Conservation (phyloP, 2,113 vertebrate species). For the Xyliphius kryptos region DNA sequence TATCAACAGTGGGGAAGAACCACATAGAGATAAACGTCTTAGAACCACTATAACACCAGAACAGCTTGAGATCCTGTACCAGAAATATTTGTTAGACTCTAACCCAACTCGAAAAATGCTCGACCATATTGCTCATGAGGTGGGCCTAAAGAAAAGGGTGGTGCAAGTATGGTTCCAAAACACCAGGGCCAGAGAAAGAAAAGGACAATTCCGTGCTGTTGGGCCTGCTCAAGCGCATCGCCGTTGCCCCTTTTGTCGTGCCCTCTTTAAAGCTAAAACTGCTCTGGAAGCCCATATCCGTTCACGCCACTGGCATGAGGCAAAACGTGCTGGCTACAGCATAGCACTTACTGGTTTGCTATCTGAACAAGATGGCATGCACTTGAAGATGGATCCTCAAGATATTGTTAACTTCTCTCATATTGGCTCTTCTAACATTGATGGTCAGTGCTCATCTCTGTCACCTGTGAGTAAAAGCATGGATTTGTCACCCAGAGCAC, state of each 20-base stretch:
- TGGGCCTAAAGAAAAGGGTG: slow-evolving; percentile 95
- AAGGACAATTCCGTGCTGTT: slow-evolving; percentile 94
- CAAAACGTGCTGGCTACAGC: slow-evolving; percentile 96
- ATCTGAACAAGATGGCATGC: slow-evolving; percentile 82
- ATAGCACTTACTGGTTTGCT: slow-evolving; percentile 83
- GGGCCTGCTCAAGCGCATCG: slow-evolving; percentile 94
- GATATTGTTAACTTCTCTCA: slow-evolving; percentile 81
- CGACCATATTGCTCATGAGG: slow-evolving; percentile 97
- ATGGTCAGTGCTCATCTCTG: slow-evolving; percentile 84
- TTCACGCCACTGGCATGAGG: slow-evolving; percentile 97
- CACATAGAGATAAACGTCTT: slow-evolving; percentile 92
- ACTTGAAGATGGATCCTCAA: slow-evolving; percentile 87
- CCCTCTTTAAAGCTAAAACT: slow-evolving; percentile 97
- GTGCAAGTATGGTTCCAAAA: slow-evolving; percentile 99
- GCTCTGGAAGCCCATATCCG: slow-evolving; percentile 96
- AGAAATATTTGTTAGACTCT: slow-evolving; percentile 95
- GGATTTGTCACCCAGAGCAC: slow-evolving; percentile 86
- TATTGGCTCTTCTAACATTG: slow-evolving; percentile 71
- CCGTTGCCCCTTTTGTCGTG: slow-evolving; percentile 92
- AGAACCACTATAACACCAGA: slow-evolving; percentile 98
- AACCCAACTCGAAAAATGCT: slow-evolving; percentile 98
- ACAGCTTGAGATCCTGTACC: slow-evolving; percentile 94
- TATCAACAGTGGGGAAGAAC: slow-evolving; percentile 89
- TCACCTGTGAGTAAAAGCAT: slow-evolving; percentile 88
- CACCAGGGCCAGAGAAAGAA: slow-evolving; percentile 91